Percentiles rank a stretch among this genome's conserved stretches.
Evolutionary conservation across 2,888 invertebrate genomes (phyloP).

Genomic region (Candidula unifasciata): DNA sequence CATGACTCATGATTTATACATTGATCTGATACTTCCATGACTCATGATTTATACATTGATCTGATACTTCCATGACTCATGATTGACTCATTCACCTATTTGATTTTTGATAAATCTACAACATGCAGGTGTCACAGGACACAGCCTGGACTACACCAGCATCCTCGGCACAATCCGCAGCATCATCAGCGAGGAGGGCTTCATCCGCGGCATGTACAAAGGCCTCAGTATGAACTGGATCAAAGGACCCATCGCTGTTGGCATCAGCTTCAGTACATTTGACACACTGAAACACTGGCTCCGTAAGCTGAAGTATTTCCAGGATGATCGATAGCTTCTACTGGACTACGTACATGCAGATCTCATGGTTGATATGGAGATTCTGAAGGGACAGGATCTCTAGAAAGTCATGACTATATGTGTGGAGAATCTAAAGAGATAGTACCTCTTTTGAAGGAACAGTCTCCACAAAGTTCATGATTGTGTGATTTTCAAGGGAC

Average conservation of each 20-base stretch:
- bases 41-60: too few relatives aligned
- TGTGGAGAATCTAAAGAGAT: too few relatives aligned
- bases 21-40: too few relatives aligned
- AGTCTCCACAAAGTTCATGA: too few relatives aligned
- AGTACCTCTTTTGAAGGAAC: too few relatives aligned
- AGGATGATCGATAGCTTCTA: slow-evolving; percentile 9
- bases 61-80: too few relatives aligned
- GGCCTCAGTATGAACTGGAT: slow-evolving; percentile 99
- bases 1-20: too few relatives aligned
- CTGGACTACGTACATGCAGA: neutral
- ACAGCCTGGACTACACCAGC: slow-evolving; percentile 80
- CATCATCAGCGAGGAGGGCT: slow-evolving; percentile 85
- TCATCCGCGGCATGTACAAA: slow-evolving; percentile 94
- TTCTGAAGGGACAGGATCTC: too few relatives aligned
- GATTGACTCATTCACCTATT: too few relatives aligned
- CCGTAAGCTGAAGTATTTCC: slow-evolving; percentile 55
- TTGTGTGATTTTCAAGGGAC: too few relatives aligned
- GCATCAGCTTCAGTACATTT: slow-evolving; percentile 97
- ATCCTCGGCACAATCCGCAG: slow-evolving; percentile 83
- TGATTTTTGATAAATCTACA: neutral
- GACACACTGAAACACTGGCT: slow-evolving; percentile 81
- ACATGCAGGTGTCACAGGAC: slow-evolving; percentile 79
- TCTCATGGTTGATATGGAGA: too few relatives aligned
- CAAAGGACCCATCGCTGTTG: slow-evolving; percentile 84
- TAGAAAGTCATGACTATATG: neutral